A percentile compares a stretch with the other conserved stretches of the same genome.
Evolutionary conservation across 92 coral and sea anemone species (phyloP).

Genomic region (Bergia sp.): DNA sequence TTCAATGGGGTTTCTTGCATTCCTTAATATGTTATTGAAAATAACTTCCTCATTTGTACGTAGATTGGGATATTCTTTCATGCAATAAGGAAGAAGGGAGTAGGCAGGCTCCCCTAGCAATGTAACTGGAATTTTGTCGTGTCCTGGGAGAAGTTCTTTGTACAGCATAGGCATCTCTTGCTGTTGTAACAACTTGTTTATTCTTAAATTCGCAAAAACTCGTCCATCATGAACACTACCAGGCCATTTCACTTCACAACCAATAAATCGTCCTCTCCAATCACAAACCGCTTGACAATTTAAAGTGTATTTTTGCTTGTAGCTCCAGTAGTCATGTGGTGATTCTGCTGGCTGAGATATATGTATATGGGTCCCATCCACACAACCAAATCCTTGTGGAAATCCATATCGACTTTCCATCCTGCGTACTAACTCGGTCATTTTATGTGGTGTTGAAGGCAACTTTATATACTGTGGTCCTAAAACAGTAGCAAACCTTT

Average conservation of each 20-base stretch:
- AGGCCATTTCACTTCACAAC: slow-evolving; percentile 63
- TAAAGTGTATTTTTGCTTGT: slow-evolving; percentile 60
- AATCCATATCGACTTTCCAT: slow-evolving; percentile 59
- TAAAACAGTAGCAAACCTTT: slow-evolving; percentile 51
- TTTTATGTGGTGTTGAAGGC: slow-evolving; percentile 58
- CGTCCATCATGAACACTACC: slow-evolving; percentile 63
- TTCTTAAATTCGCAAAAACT: slow-evolving; percentile 67
- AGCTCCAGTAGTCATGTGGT: slow-evolving; percentile 62
- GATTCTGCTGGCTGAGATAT: slow-evolving; percentile 53
- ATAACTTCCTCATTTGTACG: slow-evolving; percentile 51
- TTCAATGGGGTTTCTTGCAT: slow-evolving; percentile 59
- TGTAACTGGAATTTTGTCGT: slow-evolving; percentile 62
- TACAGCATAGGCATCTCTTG: slow-evolving; percentile 58
- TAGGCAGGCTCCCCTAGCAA: slow-evolving; percentile 68
- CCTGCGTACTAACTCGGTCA: slow-evolving; percentile 47
- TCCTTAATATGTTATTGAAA: slow-evolving; percentile 58
- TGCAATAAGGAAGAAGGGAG: slow-evolving; percentile 62
- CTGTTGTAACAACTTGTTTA: slow-evolving; percentile 55
- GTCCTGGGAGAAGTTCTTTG: slow-evolving; percentile 61
- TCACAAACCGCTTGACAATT: slow-evolving; percentile 67
- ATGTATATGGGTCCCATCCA: slow-evolving; percentile 65
- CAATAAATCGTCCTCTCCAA: slow-evolving; percentile 53
- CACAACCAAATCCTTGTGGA: slow-evolving; percentile 64
- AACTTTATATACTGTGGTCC: slow-evolving; percentile 58
- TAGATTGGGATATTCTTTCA: slow-evolving; percentile 64